These are phyloP conservation scores for Urosaurus nigricauda DNA, from an alignment of 2,797 vertebrate species.

Conservation along the genomic window DNA sequence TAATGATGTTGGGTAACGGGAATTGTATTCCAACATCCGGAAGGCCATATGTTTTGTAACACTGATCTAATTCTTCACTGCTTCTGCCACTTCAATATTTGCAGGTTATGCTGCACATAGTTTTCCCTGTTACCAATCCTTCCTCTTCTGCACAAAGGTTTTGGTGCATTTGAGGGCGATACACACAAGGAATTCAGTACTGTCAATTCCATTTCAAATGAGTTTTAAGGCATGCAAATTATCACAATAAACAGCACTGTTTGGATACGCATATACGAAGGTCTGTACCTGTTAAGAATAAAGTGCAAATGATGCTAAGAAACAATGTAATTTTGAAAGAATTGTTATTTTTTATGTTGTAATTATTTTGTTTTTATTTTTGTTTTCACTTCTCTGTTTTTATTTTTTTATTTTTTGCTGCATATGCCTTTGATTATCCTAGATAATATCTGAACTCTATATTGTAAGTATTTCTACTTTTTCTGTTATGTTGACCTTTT, in stretches of 20 bases:
- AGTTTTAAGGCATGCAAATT: background rate
- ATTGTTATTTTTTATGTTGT: background rate
- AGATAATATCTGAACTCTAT: slow-evolving; percentile 86
- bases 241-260: background rate
- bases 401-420: slow-evolving; percentile 56
- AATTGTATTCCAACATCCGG: background rate
- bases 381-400: slow-evolving; percentile 54
- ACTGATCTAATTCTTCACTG: background rate
- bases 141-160: background rate
- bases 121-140: background rate
- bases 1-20: background rate
- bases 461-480: slow-evolving; percentile 80
- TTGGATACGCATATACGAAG: background rate
- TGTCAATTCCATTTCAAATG: background rate
- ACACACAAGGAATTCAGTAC: background rate
- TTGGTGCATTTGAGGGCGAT: background rate
- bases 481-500: slow-evolving; percentile 6
- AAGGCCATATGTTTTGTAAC: background rate
- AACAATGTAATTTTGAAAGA: background rate
- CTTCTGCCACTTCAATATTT: background rate
- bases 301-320: background rate
- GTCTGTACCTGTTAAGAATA: background rate
- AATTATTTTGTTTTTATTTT: background rate
- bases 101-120: background rate
- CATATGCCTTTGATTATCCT: slow-evolving; percentile 64